Conservation (phyloP, 2,113 vertebrate genomes). For the Equus przewalskii region DNA sequence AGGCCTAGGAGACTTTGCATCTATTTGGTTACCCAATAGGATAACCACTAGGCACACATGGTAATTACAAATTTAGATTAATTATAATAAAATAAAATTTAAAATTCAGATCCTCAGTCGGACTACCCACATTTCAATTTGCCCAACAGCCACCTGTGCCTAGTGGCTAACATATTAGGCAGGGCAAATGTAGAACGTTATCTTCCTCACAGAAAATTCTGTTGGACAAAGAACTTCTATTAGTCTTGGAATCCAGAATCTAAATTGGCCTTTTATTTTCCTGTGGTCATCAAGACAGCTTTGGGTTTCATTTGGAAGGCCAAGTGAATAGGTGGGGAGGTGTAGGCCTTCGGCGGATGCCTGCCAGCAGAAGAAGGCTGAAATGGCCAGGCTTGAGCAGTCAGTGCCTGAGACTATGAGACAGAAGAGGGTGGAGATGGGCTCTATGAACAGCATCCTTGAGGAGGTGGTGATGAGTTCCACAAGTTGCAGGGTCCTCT, state of each 20-base stretch:
- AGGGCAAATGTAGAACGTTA: not conserved
- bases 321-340: not conserved
- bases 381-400: not conserved
- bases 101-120: not conserved
- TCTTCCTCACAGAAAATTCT: slow-evolving; percentile 35
- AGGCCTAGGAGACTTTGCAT: not conserved
- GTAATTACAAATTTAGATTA: slow-evolving; percentile 9
- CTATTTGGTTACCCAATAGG: not conserved
- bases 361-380: not conserved
- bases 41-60: not conserved
- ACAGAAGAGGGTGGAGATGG: not conserved
- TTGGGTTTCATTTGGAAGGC: not conserved
- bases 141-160: not conserved
- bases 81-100: slow-evolving; percentile 1
- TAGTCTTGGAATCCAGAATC: not conserved
- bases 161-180: not conserved
- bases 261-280: slow-evolving; percentile 4
- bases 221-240: not conserved
- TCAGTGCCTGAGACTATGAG: not conserved
- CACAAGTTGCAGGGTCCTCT: not conserved
- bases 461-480: not conserved
- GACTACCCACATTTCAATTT: not conserved
- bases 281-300: not conserved
- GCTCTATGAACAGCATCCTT: not conserved
- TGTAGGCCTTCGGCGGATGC: not conserved